These are phyloP conservation scores for Euthynnus affinis DNA, from an alignment of 2,797 vertebrate genomes.

Conservation along the genomic window DNA sequence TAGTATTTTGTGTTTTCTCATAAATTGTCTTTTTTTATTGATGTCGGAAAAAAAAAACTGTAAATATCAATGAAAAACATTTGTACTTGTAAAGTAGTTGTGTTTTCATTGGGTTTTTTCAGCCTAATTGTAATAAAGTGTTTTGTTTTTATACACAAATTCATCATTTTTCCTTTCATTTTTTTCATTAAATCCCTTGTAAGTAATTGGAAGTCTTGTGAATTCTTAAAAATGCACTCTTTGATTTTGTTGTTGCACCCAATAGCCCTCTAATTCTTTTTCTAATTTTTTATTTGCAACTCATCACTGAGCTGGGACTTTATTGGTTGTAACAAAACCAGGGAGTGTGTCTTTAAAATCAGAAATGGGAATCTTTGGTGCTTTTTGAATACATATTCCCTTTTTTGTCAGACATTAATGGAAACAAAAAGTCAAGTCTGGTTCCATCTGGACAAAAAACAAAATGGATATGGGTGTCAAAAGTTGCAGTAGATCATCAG, in stretches of 20 bases:
- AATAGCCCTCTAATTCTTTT: too few species aligned
- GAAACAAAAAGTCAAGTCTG: not conserved
- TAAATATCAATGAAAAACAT: constrained; percentile 91
- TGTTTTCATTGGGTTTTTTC: constrained; percentile 92
- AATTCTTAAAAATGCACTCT: constrained; percentile 44
- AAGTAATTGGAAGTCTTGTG: constrained; percentile 61
- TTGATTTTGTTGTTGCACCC: not conserved
- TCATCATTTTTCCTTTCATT: constrained; percentile 69
- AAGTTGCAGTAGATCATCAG: constrained; percentile 17
- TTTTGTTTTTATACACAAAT: constrained; percentile 92
- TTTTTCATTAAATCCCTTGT: constrained; percentile 71
- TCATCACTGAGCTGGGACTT: not conserved
- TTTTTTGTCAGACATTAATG: not conserved
- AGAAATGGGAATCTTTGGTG: not conserved
- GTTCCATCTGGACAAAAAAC: not conserved
- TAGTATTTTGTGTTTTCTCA: constrained; percentile 84
- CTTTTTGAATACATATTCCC: not conserved
- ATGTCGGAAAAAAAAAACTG: constrained; percentile 82
- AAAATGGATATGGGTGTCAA: not conserved
- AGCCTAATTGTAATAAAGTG: constrained; percentile 95
- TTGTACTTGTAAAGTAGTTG: constrained; percentile 94
- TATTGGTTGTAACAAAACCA: not conserved
- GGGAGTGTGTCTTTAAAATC: too few species aligned
- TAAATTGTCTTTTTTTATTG: constrained; percentile 81
- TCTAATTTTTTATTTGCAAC: not conserved